A percentile compares a stretch with the other conserved stretches of the same genome.
Conservation (phyloP, 2,113 vertebrate species). For the Gulo gulo region DNA sequence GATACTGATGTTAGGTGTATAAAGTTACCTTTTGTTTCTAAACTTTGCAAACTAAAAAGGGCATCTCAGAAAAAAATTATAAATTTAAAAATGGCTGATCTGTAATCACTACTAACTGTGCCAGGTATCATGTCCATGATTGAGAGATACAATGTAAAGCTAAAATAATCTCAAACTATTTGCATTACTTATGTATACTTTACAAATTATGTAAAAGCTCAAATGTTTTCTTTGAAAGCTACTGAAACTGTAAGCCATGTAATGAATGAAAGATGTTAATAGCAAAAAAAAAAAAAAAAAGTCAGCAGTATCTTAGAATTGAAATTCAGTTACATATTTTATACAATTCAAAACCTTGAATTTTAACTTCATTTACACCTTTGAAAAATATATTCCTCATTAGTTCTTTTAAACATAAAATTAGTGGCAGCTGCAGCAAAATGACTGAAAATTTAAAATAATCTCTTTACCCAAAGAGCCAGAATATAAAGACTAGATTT, state of each 20-base stretch:
- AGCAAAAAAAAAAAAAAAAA: neutral
- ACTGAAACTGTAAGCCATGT: neutral
- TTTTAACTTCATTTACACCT: neutral
- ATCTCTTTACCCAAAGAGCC: neutral
- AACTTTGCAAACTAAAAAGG: neutral
- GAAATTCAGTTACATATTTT: neutral
- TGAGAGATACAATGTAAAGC: neutral
- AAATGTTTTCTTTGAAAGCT: conserved; percentile 12
- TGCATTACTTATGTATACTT: neutral
- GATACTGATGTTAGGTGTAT: neutral
- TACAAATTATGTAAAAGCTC: neutral
- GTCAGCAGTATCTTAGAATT: neutral
- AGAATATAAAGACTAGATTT: neutral
- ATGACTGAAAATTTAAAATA: neutral
- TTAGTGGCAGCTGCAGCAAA: neutral
- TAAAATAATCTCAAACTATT: neutral
- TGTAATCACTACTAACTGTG: neutral
- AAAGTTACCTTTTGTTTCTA: conserved; percentile 16
- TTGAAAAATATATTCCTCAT: conserved; percentile 37
- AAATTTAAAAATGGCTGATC: conserved; percentile 37
- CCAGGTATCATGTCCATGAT: neutral
- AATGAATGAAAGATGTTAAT: neutral
- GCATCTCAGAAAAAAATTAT: neutral
- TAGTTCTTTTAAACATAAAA: conserved; percentile 32
- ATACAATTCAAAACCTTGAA: neutral